phyloP scores from a whole-genome alignment of 2,113 vertebrate genomes.

The Gila orcuttii region DNA sequence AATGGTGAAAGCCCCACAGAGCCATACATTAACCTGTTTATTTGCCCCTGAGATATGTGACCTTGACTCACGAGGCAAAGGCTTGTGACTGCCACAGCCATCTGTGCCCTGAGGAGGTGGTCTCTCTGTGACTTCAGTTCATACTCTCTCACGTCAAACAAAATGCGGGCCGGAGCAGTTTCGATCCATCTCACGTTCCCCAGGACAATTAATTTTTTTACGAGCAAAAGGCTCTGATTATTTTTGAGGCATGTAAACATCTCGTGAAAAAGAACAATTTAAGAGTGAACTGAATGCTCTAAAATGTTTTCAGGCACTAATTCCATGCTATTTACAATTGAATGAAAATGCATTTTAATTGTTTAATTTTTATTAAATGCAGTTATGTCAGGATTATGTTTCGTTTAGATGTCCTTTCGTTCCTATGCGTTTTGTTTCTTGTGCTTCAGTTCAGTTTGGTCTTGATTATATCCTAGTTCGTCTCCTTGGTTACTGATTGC shows the following conservation, averaged over 20 bases:
- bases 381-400: not conserved
- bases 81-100: conserved; percentile 28
- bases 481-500: no score
- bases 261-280: no score
- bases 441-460: no score
- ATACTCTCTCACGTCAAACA: not conserved
- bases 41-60: conserved; percentile 13
- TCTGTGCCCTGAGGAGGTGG: conserved; percentile 39
- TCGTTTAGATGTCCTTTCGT: no score
- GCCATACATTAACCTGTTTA: conserved; percentile 13
- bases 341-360: not conserved
- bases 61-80: conserved; percentile 8
- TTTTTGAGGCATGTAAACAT: conserved; percentile 9
- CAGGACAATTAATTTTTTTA: not conserved
- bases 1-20: conserved; percentile 10
- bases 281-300: not conserved
- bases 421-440: no score
- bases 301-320: not conserved
- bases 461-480: no score
- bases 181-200: not conserved
- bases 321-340: not conserved
- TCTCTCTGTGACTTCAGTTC: conserved; percentile 23
- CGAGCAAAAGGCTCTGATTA: not conserved
- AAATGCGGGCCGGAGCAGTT: not conserved
- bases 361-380: not conserved